Percentiles rank a stretch among this genome's conserved stretches.
Evolutionary conservation across 2,797 vertebrate species (phyloP).

Genomic region (Pampus argenteus): DNA sequence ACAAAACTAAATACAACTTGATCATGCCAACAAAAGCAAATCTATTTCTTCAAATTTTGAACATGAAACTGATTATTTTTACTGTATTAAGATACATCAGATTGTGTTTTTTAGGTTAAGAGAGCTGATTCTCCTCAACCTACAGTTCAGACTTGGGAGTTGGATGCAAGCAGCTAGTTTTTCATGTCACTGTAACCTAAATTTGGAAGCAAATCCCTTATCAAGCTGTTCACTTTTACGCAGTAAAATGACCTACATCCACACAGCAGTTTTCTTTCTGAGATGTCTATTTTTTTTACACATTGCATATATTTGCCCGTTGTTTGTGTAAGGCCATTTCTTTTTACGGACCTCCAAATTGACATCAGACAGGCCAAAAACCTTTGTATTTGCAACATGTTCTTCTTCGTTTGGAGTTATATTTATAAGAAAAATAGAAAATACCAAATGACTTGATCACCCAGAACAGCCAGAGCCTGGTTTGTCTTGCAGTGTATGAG

Average conservation of each 20-base stretch:
- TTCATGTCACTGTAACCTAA: not conserved
- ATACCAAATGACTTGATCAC: slow-evolving; percentile 87
- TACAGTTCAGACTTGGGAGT: not conserved
- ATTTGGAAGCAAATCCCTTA: not conserved
- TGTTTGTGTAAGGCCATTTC: not conserved
- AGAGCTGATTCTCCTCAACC: not conserved
- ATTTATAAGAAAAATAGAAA: slow-evolving; percentile 16
- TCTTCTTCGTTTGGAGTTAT: not conserved
- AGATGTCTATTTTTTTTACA: slow-evolving; percentile 4
- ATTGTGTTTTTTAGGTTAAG: not conserved
- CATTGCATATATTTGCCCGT: slow-evolving; percentile 1
- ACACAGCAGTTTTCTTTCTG: not conserved
- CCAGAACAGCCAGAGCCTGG: slow-evolving; percentile 87
- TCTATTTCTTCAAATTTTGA: not conserved
- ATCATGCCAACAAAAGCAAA: not conserved
- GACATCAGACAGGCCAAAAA: not conserved
- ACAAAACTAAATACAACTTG: not conserved
- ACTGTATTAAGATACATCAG: not conserved
- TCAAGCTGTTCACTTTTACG: not conserved
- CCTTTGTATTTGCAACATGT: not conserved
- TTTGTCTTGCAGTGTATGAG: slow-evolving; percentile 91
- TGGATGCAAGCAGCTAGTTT: not conserved
- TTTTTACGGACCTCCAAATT: not conserved
- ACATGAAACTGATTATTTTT: not conserved
- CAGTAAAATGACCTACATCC: not conserved